phyloP scores from a whole-genome alignment of 2,797 vertebrate genomes.

The Acipenser ruthenus region DNA sequence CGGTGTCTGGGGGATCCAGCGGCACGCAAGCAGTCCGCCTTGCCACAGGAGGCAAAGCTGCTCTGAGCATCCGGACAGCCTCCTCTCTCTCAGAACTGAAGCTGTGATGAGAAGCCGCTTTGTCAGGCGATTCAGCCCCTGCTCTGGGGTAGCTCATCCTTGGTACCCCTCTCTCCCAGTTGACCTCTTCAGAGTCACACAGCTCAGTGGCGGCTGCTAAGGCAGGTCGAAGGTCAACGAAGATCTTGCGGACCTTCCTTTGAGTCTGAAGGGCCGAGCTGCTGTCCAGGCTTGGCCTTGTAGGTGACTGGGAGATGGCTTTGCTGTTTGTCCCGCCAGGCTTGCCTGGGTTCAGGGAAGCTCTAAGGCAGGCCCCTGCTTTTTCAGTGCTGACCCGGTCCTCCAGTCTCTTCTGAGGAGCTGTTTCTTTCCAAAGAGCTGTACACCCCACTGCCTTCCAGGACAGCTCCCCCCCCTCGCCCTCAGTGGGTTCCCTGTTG shows the following conservation, averaged over 20 bases:
- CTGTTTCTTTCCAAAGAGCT: too few species aligned
- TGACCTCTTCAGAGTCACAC: conserved; percentile 15
- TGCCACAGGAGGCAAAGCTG: conserved; percentile 21
- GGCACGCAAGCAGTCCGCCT: neutral
- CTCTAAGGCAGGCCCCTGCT: too few species aligned
- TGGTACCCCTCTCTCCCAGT: neutral
- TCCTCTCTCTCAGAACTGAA: neutral
- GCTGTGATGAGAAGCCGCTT: neutral
- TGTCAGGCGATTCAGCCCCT: neutral
- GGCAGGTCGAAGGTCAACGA: conserved; percentile 40
- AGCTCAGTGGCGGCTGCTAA: conserved; percentile 38
- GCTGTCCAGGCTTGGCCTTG: too few species aligned
- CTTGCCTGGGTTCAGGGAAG: too few species aligned
- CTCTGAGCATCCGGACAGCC: neutral
- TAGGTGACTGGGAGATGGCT: too few species aligned
- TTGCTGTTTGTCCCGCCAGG: too few species aligned
- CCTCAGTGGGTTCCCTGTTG: too few species aligned
- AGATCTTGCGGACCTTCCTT: conserved; percentile 29
- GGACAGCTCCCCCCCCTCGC: too few species aligned
- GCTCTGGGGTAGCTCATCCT: neutral
- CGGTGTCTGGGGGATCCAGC: neutral
- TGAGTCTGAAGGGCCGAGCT: neutral
- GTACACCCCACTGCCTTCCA: too few species aligned
- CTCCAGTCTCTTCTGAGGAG: too few species aligned
- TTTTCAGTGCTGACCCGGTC: too few species aligned